These are phyloP conservation scores for Chelon labrosus DNA, from an alignment of 2,797 vertebrate species.

Conservation along the genomic window DNA sequence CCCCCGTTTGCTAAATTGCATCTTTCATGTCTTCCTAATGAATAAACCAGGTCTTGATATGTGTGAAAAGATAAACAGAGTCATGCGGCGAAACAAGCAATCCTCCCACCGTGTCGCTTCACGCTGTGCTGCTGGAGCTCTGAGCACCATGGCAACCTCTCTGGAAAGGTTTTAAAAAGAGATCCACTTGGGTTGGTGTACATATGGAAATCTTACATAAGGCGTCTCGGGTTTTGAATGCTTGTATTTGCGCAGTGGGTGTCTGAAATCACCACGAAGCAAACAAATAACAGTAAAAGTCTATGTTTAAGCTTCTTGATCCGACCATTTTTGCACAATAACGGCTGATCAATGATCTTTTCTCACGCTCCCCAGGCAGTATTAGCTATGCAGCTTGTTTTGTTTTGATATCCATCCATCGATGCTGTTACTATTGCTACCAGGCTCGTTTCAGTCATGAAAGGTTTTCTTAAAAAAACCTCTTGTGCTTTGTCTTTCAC, in stretches of 20 bases:
- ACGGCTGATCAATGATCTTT: not conserved
- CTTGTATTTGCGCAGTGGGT: not conserved
- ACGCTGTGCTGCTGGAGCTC: conserved; percentile 26
- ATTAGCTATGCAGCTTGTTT: not conserved
- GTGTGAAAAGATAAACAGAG: conserved; percentile 46
- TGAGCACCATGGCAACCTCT: conserved; percentile 43
- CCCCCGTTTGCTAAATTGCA: conserved; percentile 9
- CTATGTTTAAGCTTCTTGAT: not conserved
- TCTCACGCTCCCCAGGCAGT: not conserved
- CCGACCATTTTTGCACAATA: not conserved
- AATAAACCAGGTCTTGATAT: conserved; percentile 43
- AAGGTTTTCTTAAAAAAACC: not conserved
- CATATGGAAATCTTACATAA: conserved; percentile 13
- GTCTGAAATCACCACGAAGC: not conserved
- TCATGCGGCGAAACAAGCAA: conserved; percentile 39
- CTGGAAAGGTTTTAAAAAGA: conserved; percentile 27
- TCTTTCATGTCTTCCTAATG: conserved; percentile 56
- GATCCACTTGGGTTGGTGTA: not conserved
- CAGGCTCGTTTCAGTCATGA: not conserved
- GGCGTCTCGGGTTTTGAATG: not conserved
- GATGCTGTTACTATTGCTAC: not conserved
- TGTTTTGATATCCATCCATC: not conserved
- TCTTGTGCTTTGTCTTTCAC: not conserved
- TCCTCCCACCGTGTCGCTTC: conserved; percentile 22
- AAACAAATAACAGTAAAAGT: not conserved